phyloP scores from a whole-genome alignment of 2,113 vertebrate species.

The Poicephalus gulielmi region DNA sequence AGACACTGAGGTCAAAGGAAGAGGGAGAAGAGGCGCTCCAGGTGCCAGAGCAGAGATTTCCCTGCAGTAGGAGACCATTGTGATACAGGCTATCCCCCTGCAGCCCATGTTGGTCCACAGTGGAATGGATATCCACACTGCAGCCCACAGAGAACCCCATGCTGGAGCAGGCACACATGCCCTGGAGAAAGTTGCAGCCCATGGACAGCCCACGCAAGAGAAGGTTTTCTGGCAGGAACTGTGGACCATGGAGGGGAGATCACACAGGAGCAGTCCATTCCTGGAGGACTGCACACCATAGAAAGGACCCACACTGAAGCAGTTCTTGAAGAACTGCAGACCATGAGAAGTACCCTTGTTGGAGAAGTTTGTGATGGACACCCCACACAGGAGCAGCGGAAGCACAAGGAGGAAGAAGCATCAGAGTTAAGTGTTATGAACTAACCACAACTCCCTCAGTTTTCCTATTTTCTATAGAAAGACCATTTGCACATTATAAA shows the following conservation, averaged over 20 bases:
- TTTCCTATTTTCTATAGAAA: not conserved
- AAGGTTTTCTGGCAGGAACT: not conserved
- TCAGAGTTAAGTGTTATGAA: not conserved
- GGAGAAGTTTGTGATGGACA: not conserved
- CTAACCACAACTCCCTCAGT: not conserved
- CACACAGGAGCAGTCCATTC: not conserved
- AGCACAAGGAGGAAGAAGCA: not conserved
- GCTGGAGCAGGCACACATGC: not conserved
- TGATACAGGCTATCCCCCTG: not conserved
- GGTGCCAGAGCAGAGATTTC: not conserved
- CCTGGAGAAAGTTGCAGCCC: not conserved
- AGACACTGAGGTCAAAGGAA: not conserved
- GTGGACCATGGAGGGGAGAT: not conserved
- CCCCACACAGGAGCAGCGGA: fast-evolving
- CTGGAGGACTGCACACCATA: not conserved
- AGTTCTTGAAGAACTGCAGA: not conserved
- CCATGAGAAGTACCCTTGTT: not conserved
- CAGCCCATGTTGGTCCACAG: not conserved
- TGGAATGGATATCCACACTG: not conserved
- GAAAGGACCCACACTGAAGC: not conserved
- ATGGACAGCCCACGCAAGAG: not conserved
- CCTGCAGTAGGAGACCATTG: not conserved
- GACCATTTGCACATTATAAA: not conserved
- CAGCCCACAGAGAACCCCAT: not conserved
- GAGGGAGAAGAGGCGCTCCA: fast-evolving